Conservation (phyloP, 2,888 invertebrate genomes). For the Hyposoter dolosus region DNA sequence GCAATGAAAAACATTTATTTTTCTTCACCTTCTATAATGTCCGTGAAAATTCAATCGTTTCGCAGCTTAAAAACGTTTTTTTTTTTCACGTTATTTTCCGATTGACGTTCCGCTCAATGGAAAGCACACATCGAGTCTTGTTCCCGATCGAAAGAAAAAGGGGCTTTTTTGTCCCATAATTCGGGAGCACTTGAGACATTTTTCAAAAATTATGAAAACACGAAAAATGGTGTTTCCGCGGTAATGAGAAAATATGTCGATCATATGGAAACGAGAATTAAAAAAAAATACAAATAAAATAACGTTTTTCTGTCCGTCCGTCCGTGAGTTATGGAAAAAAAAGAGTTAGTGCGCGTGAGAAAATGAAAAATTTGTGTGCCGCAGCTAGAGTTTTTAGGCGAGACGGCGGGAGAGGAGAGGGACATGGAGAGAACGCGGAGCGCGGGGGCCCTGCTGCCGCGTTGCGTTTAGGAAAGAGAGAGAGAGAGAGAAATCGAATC, state of each 20-base stretch:
- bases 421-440: constrained; percentile 26
- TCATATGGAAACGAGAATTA: neutral
- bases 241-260: neutral
- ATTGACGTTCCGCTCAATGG: neutral
- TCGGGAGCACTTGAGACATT: neutral
- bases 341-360: constrained; percentile 41
- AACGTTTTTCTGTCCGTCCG: neutral
- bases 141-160: neutral
- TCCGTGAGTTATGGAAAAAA: neutral
- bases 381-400: constrained; percentile 31
- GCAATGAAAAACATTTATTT: too few species aligned
- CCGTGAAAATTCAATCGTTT: too few species aligned
- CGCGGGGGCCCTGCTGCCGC: constrained; percentile 38
- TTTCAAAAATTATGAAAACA: too few species aligned
- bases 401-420: constrained; percentile 33
- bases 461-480: constrained; percentile 40
- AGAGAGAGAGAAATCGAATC: constrained; percentile 31
- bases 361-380: constrained; percentile 55
- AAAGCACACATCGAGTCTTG: neutral
- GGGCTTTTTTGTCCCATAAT: neutral
- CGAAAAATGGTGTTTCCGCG: too few species aligned
- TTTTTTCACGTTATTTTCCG: neutral
- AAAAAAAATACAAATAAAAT: neutral
- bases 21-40: too few species aligned
- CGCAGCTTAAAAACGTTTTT: too few species aligned